Evolutionary conservation across 1,140 invertebrate genomes (phyloP).

Genomic region (Musca domestica): DNA sequence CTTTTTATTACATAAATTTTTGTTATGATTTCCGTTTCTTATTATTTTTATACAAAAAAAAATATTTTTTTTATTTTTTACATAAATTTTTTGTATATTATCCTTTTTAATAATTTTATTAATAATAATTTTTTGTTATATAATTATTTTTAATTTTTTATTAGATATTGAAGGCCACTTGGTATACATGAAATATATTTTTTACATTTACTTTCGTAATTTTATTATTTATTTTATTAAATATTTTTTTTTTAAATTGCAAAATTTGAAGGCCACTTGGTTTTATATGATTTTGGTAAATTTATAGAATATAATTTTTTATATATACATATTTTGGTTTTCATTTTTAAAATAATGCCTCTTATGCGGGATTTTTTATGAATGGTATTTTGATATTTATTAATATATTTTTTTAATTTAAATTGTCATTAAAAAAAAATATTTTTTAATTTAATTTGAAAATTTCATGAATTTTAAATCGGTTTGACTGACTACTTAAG

Average conservation of each 20-base stretch:
- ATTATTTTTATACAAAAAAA: no score
- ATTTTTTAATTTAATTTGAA: background rate
- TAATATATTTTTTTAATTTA: background rate
- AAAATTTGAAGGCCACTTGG: background rate
- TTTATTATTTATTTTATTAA: background rate
- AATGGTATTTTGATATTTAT: background rate
- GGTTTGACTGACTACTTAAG: background rate
- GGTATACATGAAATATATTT: background rate
- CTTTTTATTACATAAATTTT: no score
- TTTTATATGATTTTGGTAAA: slow-evolving; percentile 1
- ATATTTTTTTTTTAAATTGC: background rate
- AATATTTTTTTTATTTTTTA: no score
- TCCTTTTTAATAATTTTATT: no score
- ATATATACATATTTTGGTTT: background rate
- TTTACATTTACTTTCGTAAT: background rate
- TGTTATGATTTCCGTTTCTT: no score
- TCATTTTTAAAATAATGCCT: background rate
- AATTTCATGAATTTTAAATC: background rate
- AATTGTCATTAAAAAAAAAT: background rate
- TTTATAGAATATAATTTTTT: background rate
- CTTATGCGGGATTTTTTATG: background rate
- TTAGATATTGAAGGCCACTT: slow-evolving; percentile 11
- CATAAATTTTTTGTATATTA: no score
- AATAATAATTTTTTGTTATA: background rate
- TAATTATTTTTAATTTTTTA: background rate